phyloP scores from a whole-genome alignment of 2,888 invertebrate species.

The Ectropis crepuscularia region DNA sequence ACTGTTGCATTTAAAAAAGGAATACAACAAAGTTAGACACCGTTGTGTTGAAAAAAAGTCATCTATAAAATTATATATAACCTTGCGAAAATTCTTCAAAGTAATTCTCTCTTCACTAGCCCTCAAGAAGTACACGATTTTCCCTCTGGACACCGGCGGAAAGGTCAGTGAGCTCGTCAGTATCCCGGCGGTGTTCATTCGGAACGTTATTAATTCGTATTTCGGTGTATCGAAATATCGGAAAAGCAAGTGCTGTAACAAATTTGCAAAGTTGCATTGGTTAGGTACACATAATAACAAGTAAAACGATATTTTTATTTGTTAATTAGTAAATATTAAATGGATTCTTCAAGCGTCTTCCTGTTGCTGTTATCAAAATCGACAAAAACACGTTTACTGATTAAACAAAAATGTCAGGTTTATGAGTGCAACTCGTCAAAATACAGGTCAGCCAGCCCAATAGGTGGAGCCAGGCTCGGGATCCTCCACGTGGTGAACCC shows the following conservation, averaged over 20 bases:
- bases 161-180: constrained; percentile 88
- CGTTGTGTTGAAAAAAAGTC: too few relatives aligned
- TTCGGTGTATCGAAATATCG: constrained; percentile 71
- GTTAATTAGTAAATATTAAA: background rate
- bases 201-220: constrained; percentile 83
- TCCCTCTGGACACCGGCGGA: constrained; percentile 85
- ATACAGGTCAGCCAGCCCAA: too few relatives aligned
- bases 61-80: too few relatives aligned
- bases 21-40: background rate
- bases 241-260: constrained; percentile 69
- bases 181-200: constrained; percentile 85
- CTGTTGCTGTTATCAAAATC: too few relatives aligned
- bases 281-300: background rate
- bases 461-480: too few relatives aligned
- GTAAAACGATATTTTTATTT: constrained; percentile 3
- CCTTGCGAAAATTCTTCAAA: constrained; percentile 81
- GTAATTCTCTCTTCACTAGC: constrained; percentile 86
- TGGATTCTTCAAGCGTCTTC: background rate
- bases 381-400: too few relatives aligned
- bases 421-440: too few relatives aligned
- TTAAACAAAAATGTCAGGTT: too few relatives aligned
- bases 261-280: constrained; percentile 7
- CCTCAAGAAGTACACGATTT: constrained; percentile 92
- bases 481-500: too few relatives aligned
- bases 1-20: background rate